Conservation (phyloP, 2,113 vertebrate genomes). For the Rhynchomys soricoides region DNA sequence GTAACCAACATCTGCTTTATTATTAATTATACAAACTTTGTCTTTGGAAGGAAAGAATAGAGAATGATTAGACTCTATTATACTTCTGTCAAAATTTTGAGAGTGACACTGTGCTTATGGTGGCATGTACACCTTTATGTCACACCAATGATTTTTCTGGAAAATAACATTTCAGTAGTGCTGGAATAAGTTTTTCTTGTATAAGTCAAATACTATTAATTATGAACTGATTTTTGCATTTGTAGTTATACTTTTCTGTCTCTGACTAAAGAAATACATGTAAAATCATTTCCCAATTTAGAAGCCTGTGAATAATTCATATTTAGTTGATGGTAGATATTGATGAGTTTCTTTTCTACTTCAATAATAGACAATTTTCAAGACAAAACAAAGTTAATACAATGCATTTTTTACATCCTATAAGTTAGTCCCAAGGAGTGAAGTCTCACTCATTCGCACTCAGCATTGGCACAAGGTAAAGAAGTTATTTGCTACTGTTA, state of each 20-base stretch:
- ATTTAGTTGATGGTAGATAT: neutral
- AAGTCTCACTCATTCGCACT: neutral
- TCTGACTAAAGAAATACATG: neutral
- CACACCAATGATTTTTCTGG: neutral
- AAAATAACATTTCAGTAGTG: neutral
- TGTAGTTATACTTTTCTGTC: neutral
- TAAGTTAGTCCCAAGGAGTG: neutral
- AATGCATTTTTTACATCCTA: neutral
- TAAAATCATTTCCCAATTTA: neutral
- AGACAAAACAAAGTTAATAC: neutral
- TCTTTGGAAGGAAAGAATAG: neutral
- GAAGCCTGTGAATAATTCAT: neutral
- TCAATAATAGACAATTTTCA: neutral
- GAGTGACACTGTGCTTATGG: neutral
- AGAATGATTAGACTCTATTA: neutral
- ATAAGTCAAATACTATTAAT: neutral
- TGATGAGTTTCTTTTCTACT: neutral
- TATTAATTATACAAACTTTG: neutral
- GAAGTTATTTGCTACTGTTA: neutral
- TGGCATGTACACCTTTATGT: neutral
- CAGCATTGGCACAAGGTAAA: neutral
- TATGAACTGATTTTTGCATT: neutral
- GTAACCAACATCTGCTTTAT: neutral
- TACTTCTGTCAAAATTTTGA: neutral
- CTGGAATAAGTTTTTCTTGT: neutral